A percentile compares a stretch with the other conserved stretches of the same genome.
Conservation (phyloP, 2,888 invertebrate genomes). For the Archaeoteleia sp. region DNA sequence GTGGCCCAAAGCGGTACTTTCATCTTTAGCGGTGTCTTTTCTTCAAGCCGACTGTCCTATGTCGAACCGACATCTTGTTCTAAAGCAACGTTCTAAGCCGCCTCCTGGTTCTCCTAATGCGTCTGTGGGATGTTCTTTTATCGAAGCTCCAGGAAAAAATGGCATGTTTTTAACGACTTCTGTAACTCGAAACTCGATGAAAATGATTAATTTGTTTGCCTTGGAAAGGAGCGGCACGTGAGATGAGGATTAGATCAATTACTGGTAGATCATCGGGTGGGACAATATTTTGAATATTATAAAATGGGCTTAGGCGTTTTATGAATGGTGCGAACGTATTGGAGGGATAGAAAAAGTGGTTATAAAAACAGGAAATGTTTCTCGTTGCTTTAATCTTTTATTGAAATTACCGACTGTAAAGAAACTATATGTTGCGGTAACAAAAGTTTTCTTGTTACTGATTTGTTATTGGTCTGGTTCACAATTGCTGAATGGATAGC, state of each 20-base stretch:
- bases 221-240: constrained; percentile 20
- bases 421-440: too few species aligned
- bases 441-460: too few species aligned
- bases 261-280: constrained; percentile 45
- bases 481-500: too few species aligned
- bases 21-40: constrained; percentile 61
- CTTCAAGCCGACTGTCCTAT: constrained; percentile 36
- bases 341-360: constrained; percentile 6
- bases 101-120: constrained; percentile 36
- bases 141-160: constrained; percentile 47
- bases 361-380: constrained; percentile 1
- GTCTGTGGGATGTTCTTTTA: constrained; percentile 49
- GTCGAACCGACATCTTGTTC: constrained; percentile 48
- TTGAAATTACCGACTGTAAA: too few species aligned
- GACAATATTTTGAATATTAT: constrained; percentile 53
- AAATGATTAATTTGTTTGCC: constrained; percentile 48
- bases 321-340: constrained; percentile 43
- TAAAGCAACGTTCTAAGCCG: constrained; percentile 36
- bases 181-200: constrained; percentile 39
- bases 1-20: constrained; percentile 66
- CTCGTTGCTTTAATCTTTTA: too few species aligned
- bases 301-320: constrained; percentile 25
- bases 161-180: constrained; percentile 51
- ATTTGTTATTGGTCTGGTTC: too few species aligned
- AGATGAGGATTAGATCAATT: constrained; percentile 46